phyloP scores from a whole-genome alignment of 2,113 vertebrate genomes.

The Mustela lutreola region DNA sequence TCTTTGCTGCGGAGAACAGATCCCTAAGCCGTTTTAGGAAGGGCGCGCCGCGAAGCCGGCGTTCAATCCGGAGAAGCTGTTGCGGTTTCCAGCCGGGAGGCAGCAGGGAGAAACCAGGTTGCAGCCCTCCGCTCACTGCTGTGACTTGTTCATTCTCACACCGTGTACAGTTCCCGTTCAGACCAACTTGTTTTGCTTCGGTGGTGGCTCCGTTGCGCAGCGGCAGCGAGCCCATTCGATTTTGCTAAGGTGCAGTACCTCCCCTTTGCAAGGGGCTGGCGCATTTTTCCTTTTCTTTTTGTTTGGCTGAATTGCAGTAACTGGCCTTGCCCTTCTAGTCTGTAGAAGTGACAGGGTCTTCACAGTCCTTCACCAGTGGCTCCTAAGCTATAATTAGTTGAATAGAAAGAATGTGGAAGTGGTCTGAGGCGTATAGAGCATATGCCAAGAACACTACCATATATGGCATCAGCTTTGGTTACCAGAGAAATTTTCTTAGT shows the following conservation, averaged over 20 bases:
- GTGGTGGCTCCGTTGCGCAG: constrained; percentile 81
- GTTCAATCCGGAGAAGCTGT: constrained; percentile 80
- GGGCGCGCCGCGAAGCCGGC: constrained; percentile 78
- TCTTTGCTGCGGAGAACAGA: constrained; percentile 88
- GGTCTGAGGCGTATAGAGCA: constrained; percentile 82
- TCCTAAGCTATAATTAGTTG: constrained; percentile 85
- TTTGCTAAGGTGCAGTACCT: constrained; percentile 86
- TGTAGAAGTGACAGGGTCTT: constrained; percentile 82
- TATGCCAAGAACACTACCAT: constrained; percentile 85
- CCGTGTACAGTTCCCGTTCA: constrained; percentile 78
- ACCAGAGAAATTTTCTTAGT: constrained; percentile 85
- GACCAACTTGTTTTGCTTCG: constrained; percentile 84
- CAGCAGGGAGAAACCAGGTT: constrained; percentile 83
- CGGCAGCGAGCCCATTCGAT: constrained; percentile 84
- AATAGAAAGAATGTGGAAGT: constrained; percentile 85
- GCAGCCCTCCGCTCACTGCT: constrained; percentile 77
- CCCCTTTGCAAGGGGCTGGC: constrained; percentile 87
- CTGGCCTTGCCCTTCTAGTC: constrained; percentile 86
- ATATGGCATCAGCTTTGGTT: constrained; percentile 86
- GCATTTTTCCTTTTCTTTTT: constrained; percentile 63
- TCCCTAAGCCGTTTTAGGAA: constrained; percentile 77
- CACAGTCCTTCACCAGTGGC: constrained; percentile 82
- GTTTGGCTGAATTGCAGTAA: constrained; percentile 86
- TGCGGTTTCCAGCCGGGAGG: constrained; percentile 79
- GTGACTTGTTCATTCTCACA: constrained; percentile 79